Evolutionary conservation across 2,113 vertebrate species (phyloP).

Genomic region (Columbina picui): DNA sequence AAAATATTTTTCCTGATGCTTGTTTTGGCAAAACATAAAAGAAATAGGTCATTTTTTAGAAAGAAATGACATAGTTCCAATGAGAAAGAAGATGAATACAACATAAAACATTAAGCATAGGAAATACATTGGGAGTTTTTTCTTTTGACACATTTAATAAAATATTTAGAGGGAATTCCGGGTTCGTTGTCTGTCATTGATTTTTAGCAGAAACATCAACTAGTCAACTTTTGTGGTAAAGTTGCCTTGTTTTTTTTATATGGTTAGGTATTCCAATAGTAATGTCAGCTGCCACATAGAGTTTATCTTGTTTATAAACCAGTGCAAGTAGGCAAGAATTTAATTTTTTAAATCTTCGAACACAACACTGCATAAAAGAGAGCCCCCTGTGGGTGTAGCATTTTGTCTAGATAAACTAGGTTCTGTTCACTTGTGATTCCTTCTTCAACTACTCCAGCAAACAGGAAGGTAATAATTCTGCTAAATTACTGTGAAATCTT

Average conservation of each 20-base stretch:
- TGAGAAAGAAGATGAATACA: background rate
- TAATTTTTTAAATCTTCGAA: background rate
- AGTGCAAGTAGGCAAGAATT: background rate
- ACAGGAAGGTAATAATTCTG: background rate
- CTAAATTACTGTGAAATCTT: background rate
- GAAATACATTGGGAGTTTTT: background rate
- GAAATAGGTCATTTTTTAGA: background rate
- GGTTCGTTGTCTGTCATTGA: background rate
- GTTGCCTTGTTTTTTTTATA: background rate
- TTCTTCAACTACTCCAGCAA: background rate
- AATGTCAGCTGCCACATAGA: background rate
- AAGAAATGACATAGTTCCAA: fast-evolving
- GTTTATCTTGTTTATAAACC: background rate
- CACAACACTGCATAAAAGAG: background rate
- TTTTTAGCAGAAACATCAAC: background rate
- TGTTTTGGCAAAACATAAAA: background rate
- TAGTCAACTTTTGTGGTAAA: background rate
- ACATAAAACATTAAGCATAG: background rate
- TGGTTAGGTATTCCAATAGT: background rate
- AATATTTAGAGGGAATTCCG: background rate
- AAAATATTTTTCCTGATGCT: background rate
- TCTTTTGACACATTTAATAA: background rate
- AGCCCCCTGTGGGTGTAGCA: background rate
- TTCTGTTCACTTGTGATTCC: background rate
- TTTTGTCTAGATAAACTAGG: background rate